A percentile compares a stretch with the other conserved stretches of the same genome.
Conservation (phyloP, 2,797 vertebrate species). For the Macropodus opercularis region DNA sequence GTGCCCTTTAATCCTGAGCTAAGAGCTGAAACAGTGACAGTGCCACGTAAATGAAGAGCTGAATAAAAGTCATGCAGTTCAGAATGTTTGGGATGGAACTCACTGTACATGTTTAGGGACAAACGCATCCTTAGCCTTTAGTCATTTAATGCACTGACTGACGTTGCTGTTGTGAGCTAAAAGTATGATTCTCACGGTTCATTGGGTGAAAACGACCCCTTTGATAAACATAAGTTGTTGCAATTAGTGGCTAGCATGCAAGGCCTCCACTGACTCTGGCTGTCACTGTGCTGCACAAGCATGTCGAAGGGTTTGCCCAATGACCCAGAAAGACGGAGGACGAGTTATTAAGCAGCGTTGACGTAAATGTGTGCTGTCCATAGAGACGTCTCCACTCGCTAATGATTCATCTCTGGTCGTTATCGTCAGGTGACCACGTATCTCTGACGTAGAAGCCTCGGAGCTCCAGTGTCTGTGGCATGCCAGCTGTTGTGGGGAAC, state of each 20-base stretch:
- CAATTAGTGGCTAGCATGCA: slow-evolving; percentile 66
- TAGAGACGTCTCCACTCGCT: slow-evolving; percentile 44
- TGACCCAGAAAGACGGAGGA: slow-evolving; percentile 33
- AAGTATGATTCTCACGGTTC: not conserved
- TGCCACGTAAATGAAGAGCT: slow-evolving; percentile 45
- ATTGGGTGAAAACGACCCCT: slow-evolving; percentile 19
- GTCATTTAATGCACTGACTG: slow-evolving; percentile 33
- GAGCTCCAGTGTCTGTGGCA: slow-evolving; percentile 81
- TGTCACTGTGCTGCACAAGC: slow-evolving; percentile 67
- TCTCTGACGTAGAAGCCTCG: slow-evolving; percentile 56
- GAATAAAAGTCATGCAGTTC: not conserved
- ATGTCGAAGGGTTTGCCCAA: slow-evolving; percentile 60
- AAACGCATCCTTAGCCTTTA: slow-evolving; percentile 16
- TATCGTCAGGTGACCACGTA: slow-evolving; percentile 58
- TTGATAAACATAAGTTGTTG: slow-evolving; percentile 3
- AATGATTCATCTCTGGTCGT: slow-evolving; percentile 52
- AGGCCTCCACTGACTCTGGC: slow-evolving; percentile 64
- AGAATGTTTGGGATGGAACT: slow-evolving; percentile 11
- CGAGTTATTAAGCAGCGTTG: not conserved
- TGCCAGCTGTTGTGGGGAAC: slow-evolving; percentile 73
- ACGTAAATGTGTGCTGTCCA: slow-evolving; percentile 50
- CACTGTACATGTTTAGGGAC: not conserved
- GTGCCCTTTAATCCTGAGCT: slow-evolving; percentile 71
- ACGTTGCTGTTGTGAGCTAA: slow-evolving; percentile 50
- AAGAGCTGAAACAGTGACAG: slow-evolving; percentile 51